Evolutionary conservation across 1,140 invertebrate species (phyloP).

Genomic region (Drosophila parvula): DNA sequence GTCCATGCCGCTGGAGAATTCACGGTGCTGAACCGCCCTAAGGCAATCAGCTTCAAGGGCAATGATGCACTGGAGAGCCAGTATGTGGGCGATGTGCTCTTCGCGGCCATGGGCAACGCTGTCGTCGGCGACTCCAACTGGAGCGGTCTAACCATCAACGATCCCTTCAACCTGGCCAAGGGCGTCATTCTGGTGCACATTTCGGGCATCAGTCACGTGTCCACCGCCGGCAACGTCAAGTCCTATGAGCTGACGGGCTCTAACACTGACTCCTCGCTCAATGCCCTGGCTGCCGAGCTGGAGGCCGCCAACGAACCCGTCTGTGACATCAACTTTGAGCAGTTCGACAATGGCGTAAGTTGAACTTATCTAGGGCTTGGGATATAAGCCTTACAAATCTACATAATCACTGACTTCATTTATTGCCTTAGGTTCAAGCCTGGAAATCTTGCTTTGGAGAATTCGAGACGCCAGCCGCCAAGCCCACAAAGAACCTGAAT

Average conservation of each 20-base stretch:
- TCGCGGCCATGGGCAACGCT: conserved; percentile 88
- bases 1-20: conserved; percentile 88
- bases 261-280: conserved; percentile 52
- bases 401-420: background rate
- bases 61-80: conserved; percentile 87
- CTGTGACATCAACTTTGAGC: conserved; percentile 87
- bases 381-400: background rate
- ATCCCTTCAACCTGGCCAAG: conserved; percentile 91
- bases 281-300: conserved; percentile 59
- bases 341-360: conserved; percentile 87
- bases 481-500: conserved; percentile 86
- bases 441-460: conserved; percentile 85
- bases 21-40: conserved; percentile 87
- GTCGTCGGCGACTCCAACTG: conserved; percentile 87
- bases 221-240: conserved; percentile 84
- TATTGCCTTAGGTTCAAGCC: conserved; percentile 64
- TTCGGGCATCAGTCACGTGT: conserved; percentile 87
- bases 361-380: background rate
- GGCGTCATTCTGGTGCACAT: conserved; percentile 90
- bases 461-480: conserved; percentile 77
- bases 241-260: conserved; percentile 65
- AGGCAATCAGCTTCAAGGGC: conserved; percentile 88
- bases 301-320: conserved; percentile 66
- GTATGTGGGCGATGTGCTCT: conserved; percentile 89
- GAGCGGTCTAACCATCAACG: conserved; percentile 88